Percentiles rank a stretch among this genome's conserved stretches.
These are phyloP conservation scores for Acanthosepion esculentum DNA, from an alignment of 2,888 invertebrate genomes.

Conservation along the genomic window DNA sequence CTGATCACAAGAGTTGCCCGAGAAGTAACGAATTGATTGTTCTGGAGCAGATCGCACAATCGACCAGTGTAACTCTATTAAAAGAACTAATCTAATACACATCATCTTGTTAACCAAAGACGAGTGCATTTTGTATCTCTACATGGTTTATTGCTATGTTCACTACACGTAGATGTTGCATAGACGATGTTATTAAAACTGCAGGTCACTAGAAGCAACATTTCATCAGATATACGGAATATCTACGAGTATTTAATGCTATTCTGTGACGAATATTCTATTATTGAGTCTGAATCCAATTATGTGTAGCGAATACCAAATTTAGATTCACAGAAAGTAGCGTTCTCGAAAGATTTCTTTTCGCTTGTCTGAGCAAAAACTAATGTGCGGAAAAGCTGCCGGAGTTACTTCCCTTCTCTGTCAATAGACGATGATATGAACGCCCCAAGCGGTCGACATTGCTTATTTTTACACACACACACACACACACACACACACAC, in stretches of 20 bases:
- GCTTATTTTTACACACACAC: neutral
- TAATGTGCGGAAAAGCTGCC: conserved; percentile 3
- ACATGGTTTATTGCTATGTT: too few species aligned
- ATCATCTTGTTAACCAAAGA: too few species aligned
- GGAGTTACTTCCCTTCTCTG: neutral
- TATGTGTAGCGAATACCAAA: neutral
- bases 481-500: neutral
- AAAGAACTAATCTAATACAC: too few species aligned
- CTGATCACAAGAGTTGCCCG: too few species aligned
- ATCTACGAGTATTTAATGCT: too few species aligned
- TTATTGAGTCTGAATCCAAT: neutral
- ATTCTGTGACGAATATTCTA: neutral
- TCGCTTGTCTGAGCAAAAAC: neutral
- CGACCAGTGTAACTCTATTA: too few species aligned
- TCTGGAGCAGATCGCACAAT: too few species aligned
- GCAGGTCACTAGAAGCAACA: neutral
- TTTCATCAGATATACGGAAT: neutral
- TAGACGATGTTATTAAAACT: neutral
- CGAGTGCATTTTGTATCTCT: too few species aligned
- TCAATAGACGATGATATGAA: neutral
- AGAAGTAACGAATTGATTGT: too few species aligned
- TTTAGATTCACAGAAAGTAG: neutral
- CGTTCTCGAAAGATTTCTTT: neutral
- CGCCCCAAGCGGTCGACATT: neutral
- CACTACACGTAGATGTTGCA: neutral